Conservation (phyloP, 2,113 vertebrate genomes). For the Nothoprocta perdicaria region DNA sequence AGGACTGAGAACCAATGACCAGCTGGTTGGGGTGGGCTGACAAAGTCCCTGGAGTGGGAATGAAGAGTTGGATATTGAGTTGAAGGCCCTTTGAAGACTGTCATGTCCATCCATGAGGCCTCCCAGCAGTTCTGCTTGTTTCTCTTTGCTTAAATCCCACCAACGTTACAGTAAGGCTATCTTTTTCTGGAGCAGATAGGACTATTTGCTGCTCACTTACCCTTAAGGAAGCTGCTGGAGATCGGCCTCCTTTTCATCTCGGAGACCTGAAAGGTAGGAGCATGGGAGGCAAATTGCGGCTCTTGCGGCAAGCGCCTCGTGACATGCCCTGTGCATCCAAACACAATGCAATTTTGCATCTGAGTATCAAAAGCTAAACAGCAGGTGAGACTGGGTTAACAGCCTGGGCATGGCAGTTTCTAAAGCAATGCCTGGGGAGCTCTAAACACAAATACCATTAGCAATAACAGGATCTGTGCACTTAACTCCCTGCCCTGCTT, state of each 20-base stretch:
- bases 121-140: background rate
- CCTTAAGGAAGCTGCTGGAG: background rate
- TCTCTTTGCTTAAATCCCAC: background rate
- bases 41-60: fast-evolving
- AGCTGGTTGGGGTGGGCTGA: background rate
- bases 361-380: background rate
- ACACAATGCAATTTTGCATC: background rate
- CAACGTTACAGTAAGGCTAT: background rate
- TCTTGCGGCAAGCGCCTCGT: background rate
- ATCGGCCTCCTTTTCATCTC: background rate
- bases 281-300: fast-evolving
- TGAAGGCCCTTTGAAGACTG: background rate
- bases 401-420: background rate
- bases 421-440: slow-evolving; percentile 19
- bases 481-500: slow-evolving; percentile 14
- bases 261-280: background rate
- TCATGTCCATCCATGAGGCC: background rate
- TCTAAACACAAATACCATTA: slow-evolving; percentile 38
- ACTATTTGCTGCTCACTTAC: background rate
- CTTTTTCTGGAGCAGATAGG: background rate
- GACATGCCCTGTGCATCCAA: background rate
- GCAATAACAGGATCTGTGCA: background rate
- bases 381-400: slow-evolving; percentile 34
- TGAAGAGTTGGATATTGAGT: background rate
- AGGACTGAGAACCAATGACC: background rate